phyloP scores from a whole-genome alignment of 1,140 invertebrate genomes.

The Aphis craccivora region DNA sequence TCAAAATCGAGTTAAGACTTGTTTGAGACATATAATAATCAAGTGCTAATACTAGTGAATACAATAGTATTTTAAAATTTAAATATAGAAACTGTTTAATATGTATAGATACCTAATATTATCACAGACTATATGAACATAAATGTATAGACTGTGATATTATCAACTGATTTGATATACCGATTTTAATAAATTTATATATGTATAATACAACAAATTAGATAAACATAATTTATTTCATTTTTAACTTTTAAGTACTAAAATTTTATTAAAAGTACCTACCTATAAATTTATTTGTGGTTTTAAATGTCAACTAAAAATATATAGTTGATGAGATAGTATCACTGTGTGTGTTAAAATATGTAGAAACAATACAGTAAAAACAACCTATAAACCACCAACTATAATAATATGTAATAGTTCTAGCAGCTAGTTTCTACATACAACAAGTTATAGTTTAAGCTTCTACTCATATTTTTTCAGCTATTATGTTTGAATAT shows the following conservation, averaged over 20 bases:
- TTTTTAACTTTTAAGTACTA: not conserved
- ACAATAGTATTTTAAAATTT: not conserved
- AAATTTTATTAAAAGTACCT: not conserved
- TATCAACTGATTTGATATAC: no score
- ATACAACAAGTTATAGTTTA: not conserved
- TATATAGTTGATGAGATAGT: not conserved
- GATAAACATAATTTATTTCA: not conserved
- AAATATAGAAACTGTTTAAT: not conserved
- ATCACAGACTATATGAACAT: no score
- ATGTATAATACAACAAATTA: not conserved
- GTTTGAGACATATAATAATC: no score
- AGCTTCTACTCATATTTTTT: not conserved
- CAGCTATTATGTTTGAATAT: not conserved
- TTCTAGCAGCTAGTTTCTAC: not conserved
- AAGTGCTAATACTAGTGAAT: no score
- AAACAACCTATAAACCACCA: not conserved
- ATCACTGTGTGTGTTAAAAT: not conserved
- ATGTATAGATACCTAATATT: not conserved
- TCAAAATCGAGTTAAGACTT: no score
- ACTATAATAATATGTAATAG: not conserved
- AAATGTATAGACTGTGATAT: not conserved
- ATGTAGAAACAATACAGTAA: not conserved
- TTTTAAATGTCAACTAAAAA: not conserved
- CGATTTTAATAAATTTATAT: not conserved
- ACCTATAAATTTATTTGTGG: not conserved